Evolutionary conservation across 2,888 invertebrate genomes (phyloP).

Genomic region (Agrilus mali): DNA sequence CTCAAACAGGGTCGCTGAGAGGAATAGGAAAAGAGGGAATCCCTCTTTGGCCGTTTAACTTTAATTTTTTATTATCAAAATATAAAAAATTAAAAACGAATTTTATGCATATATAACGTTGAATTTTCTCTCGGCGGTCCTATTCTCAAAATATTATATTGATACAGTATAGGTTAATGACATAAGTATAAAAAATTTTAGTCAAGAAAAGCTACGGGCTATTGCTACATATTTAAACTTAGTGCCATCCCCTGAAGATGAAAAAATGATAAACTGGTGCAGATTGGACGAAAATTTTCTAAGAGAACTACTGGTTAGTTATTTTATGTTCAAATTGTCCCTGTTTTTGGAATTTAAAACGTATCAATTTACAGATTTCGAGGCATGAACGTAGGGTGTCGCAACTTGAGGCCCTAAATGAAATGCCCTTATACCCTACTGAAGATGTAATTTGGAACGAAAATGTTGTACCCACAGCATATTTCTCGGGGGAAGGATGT

Average conservation of each 20-base stretch:
- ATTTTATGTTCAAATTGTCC: not conserved
- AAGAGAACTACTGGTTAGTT: slow-evolving; percentile 68
- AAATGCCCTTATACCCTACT: slow-evolving; percentile 97
- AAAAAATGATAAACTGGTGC: slow-evolving; percentile 58
- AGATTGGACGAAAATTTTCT: slow-evolving; percentile 70
- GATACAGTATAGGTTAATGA: not conserved
- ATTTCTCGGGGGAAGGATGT: slow-evolving; percentile 91
- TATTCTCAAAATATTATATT: not conserved
- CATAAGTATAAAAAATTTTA: slow-evolving; percentile 26
- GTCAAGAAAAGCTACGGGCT: slow-evolving; percentile 65
- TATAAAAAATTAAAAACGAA: not conserved
- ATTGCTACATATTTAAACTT: slow-evolving; percentile 81
- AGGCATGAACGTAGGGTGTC: slow-evolving; percentile 82
- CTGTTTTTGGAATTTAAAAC: not conserved
- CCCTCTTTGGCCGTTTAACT: too few species aligned
- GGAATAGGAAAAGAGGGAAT: too few species aligned
- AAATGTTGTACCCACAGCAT: slow-evolving; percentile 94
- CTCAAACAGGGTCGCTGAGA: too few species aligned
- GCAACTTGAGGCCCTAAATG: slow-evolving; percentile 88
- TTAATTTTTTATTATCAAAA: too few species aligned
- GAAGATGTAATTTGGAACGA: slow-evolving; percentile 99
- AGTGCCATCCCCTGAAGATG: slow-evolving; percentile 62
- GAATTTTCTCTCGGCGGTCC: too few species aligned
- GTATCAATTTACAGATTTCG: slow-evolving; percentile 43
- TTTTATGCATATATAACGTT: too few species aligned